Evolutionary conservation across 2,888 invertebrate species (phyloP).

Genomic region (Pinctada fucata): DNA sequence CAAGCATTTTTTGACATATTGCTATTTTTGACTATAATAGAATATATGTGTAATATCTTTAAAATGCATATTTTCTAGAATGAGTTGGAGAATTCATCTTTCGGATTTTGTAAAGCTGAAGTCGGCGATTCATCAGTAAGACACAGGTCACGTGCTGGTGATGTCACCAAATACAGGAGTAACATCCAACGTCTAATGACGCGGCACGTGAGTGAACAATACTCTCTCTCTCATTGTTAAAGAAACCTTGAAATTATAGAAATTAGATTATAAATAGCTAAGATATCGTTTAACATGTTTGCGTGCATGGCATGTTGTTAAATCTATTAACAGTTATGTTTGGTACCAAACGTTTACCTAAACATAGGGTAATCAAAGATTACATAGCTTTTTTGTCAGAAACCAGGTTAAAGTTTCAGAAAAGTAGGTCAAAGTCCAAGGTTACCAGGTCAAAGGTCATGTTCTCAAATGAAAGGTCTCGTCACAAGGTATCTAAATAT

Average conservation of each 20-base stretch:
- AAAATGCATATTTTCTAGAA: constrained; percentile 43
- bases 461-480: no score
- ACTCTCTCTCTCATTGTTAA: background rate
- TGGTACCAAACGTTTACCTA: no score
- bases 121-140: constrained; percentile 58
- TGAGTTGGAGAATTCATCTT: constrained; percentile 59
- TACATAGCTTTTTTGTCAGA: no score
- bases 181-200: constrained; percentile 58
- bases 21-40: no score
- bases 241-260: background rate
- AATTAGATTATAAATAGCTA: background rate
- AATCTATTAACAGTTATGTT: background rate
- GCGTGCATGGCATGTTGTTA: background rate
- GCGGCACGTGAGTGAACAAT: constrained; percentile 57
- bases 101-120: constrained; percentile 62
- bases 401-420: no score
- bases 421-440: no score
- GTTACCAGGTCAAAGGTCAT: no score
- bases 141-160: constrained; percentile 51
- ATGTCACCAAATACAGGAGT: constrained; percentile 55
- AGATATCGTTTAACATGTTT: background rate
- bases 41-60: no score
- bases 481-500: no score
- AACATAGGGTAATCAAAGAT: no score
- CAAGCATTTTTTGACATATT: no score